phyloP scores from a whole-genome alignment of 2,113 vertebrate species.

The Sinocyclocheilus grahami region DNA sequence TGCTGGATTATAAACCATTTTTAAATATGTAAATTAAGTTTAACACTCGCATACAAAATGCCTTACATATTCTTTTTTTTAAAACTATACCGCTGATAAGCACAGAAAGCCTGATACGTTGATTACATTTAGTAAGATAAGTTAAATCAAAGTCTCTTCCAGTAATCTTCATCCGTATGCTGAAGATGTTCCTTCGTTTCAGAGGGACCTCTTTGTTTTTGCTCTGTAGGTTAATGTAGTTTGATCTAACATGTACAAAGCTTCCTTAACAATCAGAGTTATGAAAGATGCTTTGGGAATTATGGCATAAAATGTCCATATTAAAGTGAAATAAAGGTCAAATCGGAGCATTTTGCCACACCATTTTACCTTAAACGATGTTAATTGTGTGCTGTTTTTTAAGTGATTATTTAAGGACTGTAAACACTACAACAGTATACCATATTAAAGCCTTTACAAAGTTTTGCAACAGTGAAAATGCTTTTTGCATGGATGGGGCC shows the following conservation, averaged over 20 bases:
- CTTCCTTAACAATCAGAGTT: constrained; percentile 11
- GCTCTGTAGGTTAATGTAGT: not conserved
- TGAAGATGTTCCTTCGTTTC: constrained; percentile 32
- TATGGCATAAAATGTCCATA: constrained; percentile 10
- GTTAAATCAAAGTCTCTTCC: constrained; percentile 25
- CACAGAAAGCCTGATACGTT: constrained; percentile 66
- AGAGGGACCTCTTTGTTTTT: constrained; percentile 20
- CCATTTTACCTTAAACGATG: not conserved
- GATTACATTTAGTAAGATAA: constrained; percentile 12
- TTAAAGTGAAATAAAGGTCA: constrained; percentile 28
- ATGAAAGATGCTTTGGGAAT: not conserved
- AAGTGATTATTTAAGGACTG: constrained; percentile 15
- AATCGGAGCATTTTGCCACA: not conserved
- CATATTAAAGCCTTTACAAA: constrained; percentile 2
- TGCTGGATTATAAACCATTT: constrained; percentile 60
- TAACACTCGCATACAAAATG: constrained; percentile 63
- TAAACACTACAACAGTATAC: constrained; percentile 17
- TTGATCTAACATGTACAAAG: not conserved
- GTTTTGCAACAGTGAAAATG: constrained; percentile 8
- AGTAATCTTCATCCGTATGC: not conserved
- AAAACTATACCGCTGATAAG: constrained; percentile 64
- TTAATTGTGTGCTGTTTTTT: constrained; percentile 12
- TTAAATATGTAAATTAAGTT: constrained; percentile 71
- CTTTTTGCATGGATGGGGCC: constrained; percentile 1
- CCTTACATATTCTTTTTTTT: constrained; percentile 70